phyloP scores from a whole-genome alignment of 2,797 vertebrate species.

The Psittacula derbiana region DNA sequence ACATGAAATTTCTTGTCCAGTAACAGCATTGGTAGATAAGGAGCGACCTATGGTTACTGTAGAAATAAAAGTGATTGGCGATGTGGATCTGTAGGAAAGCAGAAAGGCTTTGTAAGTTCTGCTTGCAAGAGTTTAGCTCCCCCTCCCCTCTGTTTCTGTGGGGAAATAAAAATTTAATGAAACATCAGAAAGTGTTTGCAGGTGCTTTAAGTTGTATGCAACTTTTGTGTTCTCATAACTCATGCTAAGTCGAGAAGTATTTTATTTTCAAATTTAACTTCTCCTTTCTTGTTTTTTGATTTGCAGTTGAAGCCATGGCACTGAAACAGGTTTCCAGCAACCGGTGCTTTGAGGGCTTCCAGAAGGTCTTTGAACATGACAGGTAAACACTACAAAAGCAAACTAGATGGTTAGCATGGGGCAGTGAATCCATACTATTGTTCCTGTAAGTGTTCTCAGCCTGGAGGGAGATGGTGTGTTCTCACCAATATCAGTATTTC shows the following conservation, averaged over 20 bases:
- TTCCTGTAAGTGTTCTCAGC: background rate
- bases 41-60: background rate
- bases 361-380: slow-evolving; percentile 97
- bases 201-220: background rate
- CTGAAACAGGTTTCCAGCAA: slow-evolving; percentile 90
- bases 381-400: slow-evolving; percentile 78
- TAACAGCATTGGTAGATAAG: background rate
- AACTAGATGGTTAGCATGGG: background rate
- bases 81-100: background rate
- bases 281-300: background rate
- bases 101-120: background rate
- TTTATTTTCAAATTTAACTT: background rate
- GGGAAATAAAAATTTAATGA: background rate
- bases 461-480: background rate
- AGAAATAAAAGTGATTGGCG: background rate
- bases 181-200: background rate
- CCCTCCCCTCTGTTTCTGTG: background rate
- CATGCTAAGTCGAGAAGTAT: background rate
- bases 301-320: slow-evolving; percentile 78
- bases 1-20: accelerated
- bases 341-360: slow-evolving; percentile 90
- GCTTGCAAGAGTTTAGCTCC: background rate
- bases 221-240: background rate
- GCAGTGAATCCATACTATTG: background rate
- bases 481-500: background rate